Base-by-base conservation (phyloP, 2,888 invertebrate genomes). In the Dryomyza anilis region DNA sequence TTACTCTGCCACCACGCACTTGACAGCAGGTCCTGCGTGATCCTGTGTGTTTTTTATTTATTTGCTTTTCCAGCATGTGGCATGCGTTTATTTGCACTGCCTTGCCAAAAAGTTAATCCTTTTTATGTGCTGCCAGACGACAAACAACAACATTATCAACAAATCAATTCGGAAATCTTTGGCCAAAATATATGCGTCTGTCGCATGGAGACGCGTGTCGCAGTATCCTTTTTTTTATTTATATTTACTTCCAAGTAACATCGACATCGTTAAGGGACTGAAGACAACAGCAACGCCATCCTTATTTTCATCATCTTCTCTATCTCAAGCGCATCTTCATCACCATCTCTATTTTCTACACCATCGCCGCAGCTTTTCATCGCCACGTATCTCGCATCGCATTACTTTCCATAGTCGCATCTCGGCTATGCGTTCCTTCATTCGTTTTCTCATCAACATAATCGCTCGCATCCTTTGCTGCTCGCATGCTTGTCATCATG, bases 21-120 rank as follows among this genome's bases (percentile, higher is more conserved):
- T n/a, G n/a, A n/a, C 39, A 5, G 39, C 39, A 39, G 39, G 39
- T 39, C 39, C 39, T 39, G 12, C 39, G 39, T 12, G 39, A 6
- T 39, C 7, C 33, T n/a, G 3, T 30, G 48, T 23, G 8, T n/a
- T n/a, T 19, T 6, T 56, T 23, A 39, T 56, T 56, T 56, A n/a
- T 39, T 7, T 36, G 5, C 33, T 33, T 25, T 36, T 10, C 36
- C 30, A n/a, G 39, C 30, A 43, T 30, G 59, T 59, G 36, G 23
- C 23, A 43, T 59, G 59, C 59, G 48, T 30, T 33, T 59, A 30
- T 30, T 59, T 59, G 7, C 33, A 16, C 27, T 56, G 19, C 53
- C 21, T 30, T 46, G 48, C 59, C 59, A 29, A 46, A 30, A 59
- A 59, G 48, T 48, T 59, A 59, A 59, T 59, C 59, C 59, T 59